Evolutionary conservation across 23 tunicate species (phyloP).

Genomic region (Aplidium turbinatum): DNA sequence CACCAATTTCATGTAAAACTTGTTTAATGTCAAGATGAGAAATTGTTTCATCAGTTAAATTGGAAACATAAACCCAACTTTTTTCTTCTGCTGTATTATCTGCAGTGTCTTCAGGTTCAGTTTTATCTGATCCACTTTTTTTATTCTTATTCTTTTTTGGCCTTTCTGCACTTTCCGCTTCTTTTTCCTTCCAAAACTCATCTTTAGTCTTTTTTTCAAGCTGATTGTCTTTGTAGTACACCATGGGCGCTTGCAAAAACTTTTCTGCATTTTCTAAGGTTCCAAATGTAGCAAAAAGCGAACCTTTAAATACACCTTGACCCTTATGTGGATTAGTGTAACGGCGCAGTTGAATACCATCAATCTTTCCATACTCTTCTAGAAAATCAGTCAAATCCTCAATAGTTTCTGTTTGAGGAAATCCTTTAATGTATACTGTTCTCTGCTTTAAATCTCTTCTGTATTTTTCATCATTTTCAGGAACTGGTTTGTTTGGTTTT

Average conservation of each 20-base stretch:
- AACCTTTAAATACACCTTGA: slow-evolving; percentile 73
- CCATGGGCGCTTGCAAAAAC: slow-evolving; percentile 84
- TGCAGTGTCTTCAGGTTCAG: neutral
- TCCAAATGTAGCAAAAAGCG: slow-evolving; percentile 79
- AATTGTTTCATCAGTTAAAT: slow-evolving; percentile 66
- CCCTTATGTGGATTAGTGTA: slow-evolving; percentile 57
- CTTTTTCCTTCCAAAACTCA: slow-evolving; percentile 57
- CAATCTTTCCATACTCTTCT: slow-evolving; percentile 72
- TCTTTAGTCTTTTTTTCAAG: slow-evolving; percentile 69
- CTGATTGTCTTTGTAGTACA: slow-evolving; percentile 71
- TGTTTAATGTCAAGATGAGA: slow-evolving; percentile 66
- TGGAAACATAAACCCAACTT: slow-evolving; percentile 58
- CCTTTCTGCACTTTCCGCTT: slow-evolving; percentile 38
- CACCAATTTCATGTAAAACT: slow-evolving; percentile 48
- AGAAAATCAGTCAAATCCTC: slow-evolving; percentile 79
- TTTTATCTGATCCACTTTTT: slow-evolving; percentile 12
- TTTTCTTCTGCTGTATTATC: slow-evolving; percentile 13
- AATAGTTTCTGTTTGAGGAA: slow-evolving; percentile 71
- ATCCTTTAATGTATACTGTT: slow-evolving; percentile 82
- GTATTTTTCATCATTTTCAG: slow-evolving; percentile 76
- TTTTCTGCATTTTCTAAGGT: slow-evolving; percentile 81
- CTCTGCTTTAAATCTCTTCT: slow-evolving; percentile 51
- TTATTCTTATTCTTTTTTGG: slow-evolving; percentile 3
- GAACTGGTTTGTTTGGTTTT: slow-evolving; percentile 65
- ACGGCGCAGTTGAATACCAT: slow-evolving; percentile 65